Evolutionary conservation across 2,113 vertebrate species (phyloP), one percentile per base, ranked within the genome.

Genomic region (Penelope pileata): DNA sequence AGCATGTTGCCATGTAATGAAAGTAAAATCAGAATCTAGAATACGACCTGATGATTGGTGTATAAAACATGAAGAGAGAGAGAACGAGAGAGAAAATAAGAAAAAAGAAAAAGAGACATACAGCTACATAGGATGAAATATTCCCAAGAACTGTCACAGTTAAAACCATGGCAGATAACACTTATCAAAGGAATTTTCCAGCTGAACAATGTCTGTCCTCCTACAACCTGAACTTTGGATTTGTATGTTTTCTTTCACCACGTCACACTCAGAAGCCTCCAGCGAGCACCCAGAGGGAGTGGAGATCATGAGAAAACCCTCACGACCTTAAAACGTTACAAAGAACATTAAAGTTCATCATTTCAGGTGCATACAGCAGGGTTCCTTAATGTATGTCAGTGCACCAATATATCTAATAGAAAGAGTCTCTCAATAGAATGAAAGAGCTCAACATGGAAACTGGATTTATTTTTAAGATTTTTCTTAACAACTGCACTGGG

Each of bases 1-100:
- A 94, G 91, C 88, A 95, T 29, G 82, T 56, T 83, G 79, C 83
- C 51, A 22, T 68, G 64, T 66, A 90, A 86, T 83, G 88, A 81
- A 95, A 95, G 93, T 26, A 83, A 94, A 90, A n/a, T 12, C 90
- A 72, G 72, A 86, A 77, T 59, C 72, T 43, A 83, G 59, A 69
- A 54, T 72, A 51, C 69, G 48, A 72, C 77, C 48, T 81, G 64
- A 85, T 83, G 90, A 74, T 22, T 91, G 76, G 8, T 40, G 66
- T 68, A 80, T 32, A 77, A 34, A 70, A 69, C 24, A 58, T 42
- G 4, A 7, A 5, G 16, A 16, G 34, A 70, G 66, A 66, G 40
- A 16, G 7, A 22, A 16, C 66, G 66, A 66, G 40, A 16, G 7
- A 22, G 12, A 29, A 8, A 14, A 26, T 38, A 32, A 19, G 32